Conservation (phyloP, 2,888 invertebrate genomes). For the Campoletis raptor region DNA sequence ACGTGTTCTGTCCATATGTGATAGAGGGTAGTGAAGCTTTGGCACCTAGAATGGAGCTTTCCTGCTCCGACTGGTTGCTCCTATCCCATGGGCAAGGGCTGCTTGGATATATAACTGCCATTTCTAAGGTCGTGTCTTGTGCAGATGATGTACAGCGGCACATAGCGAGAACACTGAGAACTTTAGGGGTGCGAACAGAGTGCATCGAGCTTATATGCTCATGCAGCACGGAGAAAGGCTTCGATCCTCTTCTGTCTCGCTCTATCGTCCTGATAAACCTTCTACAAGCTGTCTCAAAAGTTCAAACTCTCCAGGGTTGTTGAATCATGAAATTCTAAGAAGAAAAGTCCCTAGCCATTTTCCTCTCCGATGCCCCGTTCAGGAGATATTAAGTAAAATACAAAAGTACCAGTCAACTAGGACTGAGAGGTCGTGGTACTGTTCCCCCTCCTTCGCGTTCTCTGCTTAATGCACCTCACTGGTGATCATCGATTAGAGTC, state of each 20-base stretch:
- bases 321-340: background rate
- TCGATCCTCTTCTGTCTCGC: slow-evolving; percentile 43
- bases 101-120: slow-evolving; percentile 60
- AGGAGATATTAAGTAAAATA: background rate
- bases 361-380: background rate
- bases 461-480: slow-evolving; percentile 45
- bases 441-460: background rate
- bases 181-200: slow-evolving; percentile 27
- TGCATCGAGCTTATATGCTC: slow-evolving; percentile 17
- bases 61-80: slow-evolving; percentile 46
- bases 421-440: slow-evolving; percentile 1
- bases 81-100: slow-evolving; percentile 34
- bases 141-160: slow-evolving; percentile 78
- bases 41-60: slow-evolving; percentile 44
- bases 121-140: slow-evolving; percentile 75
- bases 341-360: background rate
- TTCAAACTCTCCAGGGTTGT: background rate
- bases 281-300: background rate
- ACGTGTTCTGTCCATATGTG: background rate
- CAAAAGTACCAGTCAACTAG: background rate
- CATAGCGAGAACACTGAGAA: slow-evolving; percentile 58
- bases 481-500: background rate
- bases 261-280: slow-evolving; percentile 12
- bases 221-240: slow-evolving; percentile 23
- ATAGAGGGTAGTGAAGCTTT: slow-evolving; percentile 30